Base-by-base conservation (phyloP, 2,888 invertebrate species). In the Ceriagrion tenellum region DNA sequence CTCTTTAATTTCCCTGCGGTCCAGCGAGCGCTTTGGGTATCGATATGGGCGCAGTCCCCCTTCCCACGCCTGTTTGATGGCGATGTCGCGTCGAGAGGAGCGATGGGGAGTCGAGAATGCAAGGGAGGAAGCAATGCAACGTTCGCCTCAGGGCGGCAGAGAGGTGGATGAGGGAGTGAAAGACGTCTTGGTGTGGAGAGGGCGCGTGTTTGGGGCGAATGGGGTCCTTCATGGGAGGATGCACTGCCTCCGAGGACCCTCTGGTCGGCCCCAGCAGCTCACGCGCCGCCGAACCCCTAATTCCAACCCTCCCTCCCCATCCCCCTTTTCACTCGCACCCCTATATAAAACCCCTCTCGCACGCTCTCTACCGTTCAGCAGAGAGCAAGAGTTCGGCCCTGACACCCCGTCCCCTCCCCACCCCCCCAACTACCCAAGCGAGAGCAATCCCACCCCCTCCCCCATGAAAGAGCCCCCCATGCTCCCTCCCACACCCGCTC, bases 211-310 rank as follows among this genome's bases (percentile, higher is more conserved):
- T 26, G 69, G 23, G 26, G 26, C 8, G 69, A n/a, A 8, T 2
- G 47, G 47, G 47, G n/a, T n/a, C n/a, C n/a, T n/a, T n/a, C n/a
- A n/a, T 47, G 47, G 47, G n/a, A 59, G 20, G 59, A 81, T 18
- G 35, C 4, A 81, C 4, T 3, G 0, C n/a, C 16, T 23, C 47
- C 88, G 0, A 1, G 10, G 16, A 40, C 91, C 91, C 63, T 91
- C 59, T 59, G 91, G 59, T 63, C 91, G 91, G 63, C 59, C 63
- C 8, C n/a, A n/a, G n/a, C n/a, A 35, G 23, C 63, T 26, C 91
- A 91, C 91, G 91, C 91, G 30, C 63, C 63, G 91, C 40, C 91
- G 91, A 59, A 91, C 59, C 63, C 91, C 59, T 91, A 91, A 91
- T 91, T 93, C 74, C 93, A 59, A 2, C 93, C 91, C 91, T 20